A percentile compares a stretch with the other conserved stretches of the same genome.
phyloP scores from a whole-genome alignment of 1,140 invertebrate genomes.

The Archegozetes longisetosus region DNA sequence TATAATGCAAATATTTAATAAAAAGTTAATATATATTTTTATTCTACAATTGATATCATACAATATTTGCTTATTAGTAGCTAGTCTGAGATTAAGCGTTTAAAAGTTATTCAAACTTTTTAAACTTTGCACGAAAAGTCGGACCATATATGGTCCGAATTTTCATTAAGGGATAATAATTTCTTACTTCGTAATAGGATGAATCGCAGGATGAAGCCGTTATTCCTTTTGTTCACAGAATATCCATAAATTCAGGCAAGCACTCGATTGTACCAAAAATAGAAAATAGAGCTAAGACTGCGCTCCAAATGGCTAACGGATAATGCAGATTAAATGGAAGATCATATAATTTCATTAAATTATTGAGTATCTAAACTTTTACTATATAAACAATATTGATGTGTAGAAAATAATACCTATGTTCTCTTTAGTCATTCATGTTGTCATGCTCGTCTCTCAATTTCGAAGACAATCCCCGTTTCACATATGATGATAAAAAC shows the following conservation, averaged over 20 bases:
- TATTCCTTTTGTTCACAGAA: conserved; percentile 1
- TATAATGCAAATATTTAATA: too few species aligned
- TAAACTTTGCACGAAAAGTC: too few species aligned
- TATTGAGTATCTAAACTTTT: neutral
- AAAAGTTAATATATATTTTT: too few species aligned
- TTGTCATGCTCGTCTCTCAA: too few species aligned
- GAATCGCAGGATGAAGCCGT: conserved; percentile 3
- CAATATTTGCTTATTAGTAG: too few species aligned
- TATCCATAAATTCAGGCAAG: conserved; percentile 14
- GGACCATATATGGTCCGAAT: too few species aligned
- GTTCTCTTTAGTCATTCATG: conserved; percentile 40
- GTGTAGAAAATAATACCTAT: conserved; percentile 13
- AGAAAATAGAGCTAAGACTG: conserved; percentile 3
- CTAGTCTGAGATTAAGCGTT: too few species aligned
- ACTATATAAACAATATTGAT: neutral
- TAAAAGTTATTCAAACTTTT: too few species aligned
- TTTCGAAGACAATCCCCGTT: too few species aligned
- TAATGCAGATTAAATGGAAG: conserved; percentile 5
- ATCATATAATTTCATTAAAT: conserved; percentile 27
- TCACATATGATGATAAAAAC: conserved; percentile 32
- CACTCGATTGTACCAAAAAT: conserved; percentile 11
- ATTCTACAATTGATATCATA: too few species aligned
- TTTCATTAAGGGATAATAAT: too few species aligned
- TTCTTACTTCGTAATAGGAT: conserved; percentile 12
- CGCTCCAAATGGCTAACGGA: conserved; percentile 6